These are phyloP conservation scores for Drosophila neotestacea DNA, from an alignment of 2,888 invertebrate species.

Conservation along the genomic window DNA sequence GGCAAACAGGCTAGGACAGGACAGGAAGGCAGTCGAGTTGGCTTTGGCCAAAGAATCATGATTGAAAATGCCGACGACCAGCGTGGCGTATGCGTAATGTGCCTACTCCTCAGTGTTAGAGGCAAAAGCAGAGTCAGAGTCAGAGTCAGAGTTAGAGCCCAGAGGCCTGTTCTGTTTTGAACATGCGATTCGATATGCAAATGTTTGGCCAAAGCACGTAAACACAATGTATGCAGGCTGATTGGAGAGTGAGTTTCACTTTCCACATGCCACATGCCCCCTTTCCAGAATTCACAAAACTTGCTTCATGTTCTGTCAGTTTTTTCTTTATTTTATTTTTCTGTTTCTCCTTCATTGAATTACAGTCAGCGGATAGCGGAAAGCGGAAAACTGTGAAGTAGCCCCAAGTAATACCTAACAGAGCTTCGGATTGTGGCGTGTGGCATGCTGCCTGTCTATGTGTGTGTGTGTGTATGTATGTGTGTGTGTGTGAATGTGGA, in stretches of 20 bases:
- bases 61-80: constrained; percentile 47
- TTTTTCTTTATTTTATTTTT: constrained; percentile 1
- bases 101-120: constrained; percentile 6
- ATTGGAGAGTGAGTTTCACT: background rate
- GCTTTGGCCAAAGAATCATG: constrained; percentile 23
- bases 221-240: constrained; percentile 20
- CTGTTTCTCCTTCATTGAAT: constrained; percentile 49
- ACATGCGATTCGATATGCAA: constrained; percentile 60
- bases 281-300: background rate
- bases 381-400: constrained; percentile 40
- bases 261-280: background rate
- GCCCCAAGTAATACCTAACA: constrained; percentile 40
- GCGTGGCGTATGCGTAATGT: constrained; percentile 57
- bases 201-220: constrained; percentile 46
- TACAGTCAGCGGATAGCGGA: constrained; percentile 28
- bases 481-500: background rate
- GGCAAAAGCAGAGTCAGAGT: background rate
- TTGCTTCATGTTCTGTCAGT: constrained; percentile 8
- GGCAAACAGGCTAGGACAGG: background rate
- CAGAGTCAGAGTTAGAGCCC: constrained; percentile 5
- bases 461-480: background rate
- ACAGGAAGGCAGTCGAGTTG: background rate
- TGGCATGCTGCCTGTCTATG: constrained; percentile 12
- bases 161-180: constrained; percentile 22
- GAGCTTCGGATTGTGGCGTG: constrained; percentile 22